Base-by-base conservation (phyloP, 2,113 vertebrate genomes). In the Pimephales promelas region DNA sequence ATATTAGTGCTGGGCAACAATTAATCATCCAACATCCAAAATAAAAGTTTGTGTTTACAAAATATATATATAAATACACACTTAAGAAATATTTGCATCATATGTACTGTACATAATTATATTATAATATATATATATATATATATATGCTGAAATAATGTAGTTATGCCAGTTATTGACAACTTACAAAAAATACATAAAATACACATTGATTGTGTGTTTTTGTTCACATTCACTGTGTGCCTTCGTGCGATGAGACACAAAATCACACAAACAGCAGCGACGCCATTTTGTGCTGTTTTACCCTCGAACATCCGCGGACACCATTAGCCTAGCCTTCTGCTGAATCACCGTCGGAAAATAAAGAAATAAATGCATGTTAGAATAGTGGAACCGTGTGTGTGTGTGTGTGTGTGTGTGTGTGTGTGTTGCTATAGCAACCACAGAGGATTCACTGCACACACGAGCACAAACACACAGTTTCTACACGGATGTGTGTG, bases 361-460 rank as follows among this genome's bases (percentile, higher is more conserved):
- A 71, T 24, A 71, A 5, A 68, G 64, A 68, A 36, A 68, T 22
- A 68, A 36, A 71, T 5, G 43, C 22, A 43, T 43, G 62, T 2
- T 62, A 31, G 61, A 72, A n/a, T 24, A 49, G 61, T 80, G 61
- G 14, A n/a, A 49, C 24, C 16, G 24, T 52, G 28, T 1, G 52
- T 6, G 28, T 24, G n/a, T n/a, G n/a, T n/a, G n/a, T n/a, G 11
- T 11, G 52, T 36, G 28, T 76, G 47, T 18, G 24, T 13, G 31
- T 20, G 82, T 79, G 79, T 84, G 83, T 79, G 92, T 94, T 93
- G 88, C 92, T 79, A 92, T 94, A 90, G 89, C 90, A 87, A 94
- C 92, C 88, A 70, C 86, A 84, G 52, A 79, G 87, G 90, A 86
- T 79, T 54, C 73, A 56, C 34, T 40, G 11, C 79, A 68, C 68